A percentile compares a stretch with the other conserved stretches of the same genome.
These are phyloP conservation scores for Aythya baeri DNA, from an alignment of 2,113 vertebrate species.

Conservation along the genomic window DNA sequence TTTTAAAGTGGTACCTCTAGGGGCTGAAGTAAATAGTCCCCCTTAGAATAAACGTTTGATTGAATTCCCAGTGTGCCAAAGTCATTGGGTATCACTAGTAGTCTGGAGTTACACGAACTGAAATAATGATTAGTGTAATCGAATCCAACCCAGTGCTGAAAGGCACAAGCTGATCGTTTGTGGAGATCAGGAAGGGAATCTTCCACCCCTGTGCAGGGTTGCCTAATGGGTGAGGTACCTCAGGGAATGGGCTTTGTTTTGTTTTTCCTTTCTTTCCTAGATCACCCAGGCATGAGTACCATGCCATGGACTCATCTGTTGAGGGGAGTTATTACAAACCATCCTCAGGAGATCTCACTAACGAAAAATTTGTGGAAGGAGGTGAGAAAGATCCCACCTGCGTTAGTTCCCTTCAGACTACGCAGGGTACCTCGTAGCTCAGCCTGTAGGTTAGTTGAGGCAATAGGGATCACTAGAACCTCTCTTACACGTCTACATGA, in stretches of 20 bases:
- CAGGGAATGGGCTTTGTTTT: background rate
- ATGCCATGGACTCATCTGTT: background rate
- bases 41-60: slow-evolving; percentile 65
- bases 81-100: slow-evolving; percentile 53
- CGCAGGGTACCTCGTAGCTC: accelerated
- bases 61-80: slow-evolving; percentile 67
- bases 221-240: background rate
- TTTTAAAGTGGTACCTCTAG: slow-evolving; percentile 64
- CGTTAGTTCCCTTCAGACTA: background rate
- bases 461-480: background rate
- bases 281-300: background rate
- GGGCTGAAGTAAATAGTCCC: slow-evolving; percentile 70
- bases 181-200: slow-evolving; percentile 22
- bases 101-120: slow-evolving; percentile 52
- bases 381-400: background rate
- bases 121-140: slow-evolving; percentile 52
- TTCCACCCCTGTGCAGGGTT: background rate
- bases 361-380: background rate
- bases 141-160: slow-evolving; percentile 27
- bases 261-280: background rate
- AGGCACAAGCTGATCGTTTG: slow-evolving; percentile 28
- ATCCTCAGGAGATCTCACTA: background rate
- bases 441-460: background rate
- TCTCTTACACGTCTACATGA: background rate
- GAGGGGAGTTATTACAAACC: background rate